A percentile compares a stretch with the other conserved stretches of the same genome.
Conservation (phyloP, 1,140 invertebrate species). For the Lasioglossum baleicum region DNA sequence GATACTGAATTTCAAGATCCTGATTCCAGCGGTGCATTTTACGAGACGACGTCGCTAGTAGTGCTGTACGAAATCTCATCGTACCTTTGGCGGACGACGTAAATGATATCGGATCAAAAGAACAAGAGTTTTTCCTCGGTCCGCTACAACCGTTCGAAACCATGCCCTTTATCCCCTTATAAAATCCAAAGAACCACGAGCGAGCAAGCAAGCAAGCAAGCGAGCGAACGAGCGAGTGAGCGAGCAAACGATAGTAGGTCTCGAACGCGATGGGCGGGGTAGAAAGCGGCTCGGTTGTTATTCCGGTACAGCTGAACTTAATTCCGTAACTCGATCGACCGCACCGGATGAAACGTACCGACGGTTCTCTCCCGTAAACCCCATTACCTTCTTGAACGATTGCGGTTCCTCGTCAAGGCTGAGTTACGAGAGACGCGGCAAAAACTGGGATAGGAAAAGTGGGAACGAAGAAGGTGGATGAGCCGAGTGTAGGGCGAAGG, state of each 20-base stretch:
- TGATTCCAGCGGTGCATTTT: not conserved
- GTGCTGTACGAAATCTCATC: constrained; percentile 8
- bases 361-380: constrained; percentile 59
- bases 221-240: not conserved
- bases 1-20: constrained; percentile 3
- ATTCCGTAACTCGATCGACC: constrained; percentile 66
- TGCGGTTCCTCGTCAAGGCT: constrained; percentile 61
- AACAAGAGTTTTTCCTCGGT: constrained; percentile 26
- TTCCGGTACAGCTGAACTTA: constrained; percentile 64
- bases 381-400: constrained; percentile 63
- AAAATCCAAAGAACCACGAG: constrained; percentile 26
- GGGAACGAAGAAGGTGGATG: not conserved
- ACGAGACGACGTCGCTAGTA: not conserved
- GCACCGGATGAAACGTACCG: constrained; percentile 60
- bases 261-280: not conserved
- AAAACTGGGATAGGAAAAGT: not conserved
- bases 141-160: constrained; percentile 28
- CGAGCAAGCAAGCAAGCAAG: not conserved
- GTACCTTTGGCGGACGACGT: not conserved
- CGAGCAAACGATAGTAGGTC: not conserved
- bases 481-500: constrained; percentile 2
- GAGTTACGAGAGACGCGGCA: constrained; percentile 50
- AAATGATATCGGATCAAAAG: constrained; percentile 29
- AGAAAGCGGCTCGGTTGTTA: constrained; percentile 55
- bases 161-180: constrained; percentile 12